Base-by-base conservation (phyloP, 2,888 invertebrate species). In the Macaria liturata region DNA sequence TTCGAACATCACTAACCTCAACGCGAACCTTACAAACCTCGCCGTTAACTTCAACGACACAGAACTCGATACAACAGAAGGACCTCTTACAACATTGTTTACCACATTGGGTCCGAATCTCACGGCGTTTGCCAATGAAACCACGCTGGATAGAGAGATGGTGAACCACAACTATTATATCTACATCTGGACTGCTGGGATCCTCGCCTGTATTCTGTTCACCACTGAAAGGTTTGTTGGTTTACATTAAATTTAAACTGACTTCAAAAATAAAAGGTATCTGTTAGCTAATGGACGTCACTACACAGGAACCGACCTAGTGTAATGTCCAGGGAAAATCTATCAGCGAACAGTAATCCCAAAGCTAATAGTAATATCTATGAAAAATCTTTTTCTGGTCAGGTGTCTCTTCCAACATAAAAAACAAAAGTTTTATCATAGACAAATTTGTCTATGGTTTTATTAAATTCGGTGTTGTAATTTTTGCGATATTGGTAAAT, bases 121-220 rank as follows among this genome's bases (percentile, higher is more conserved):
- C 30, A 83, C 85, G 0, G 73, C 86, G 0, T 81, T 87, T 2
- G 82, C 69, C 3, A 65, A 83, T 49, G 74, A 84, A 1, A 76
- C 71, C 3, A 66, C 65, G 3, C n/a, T 69, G 3, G 73, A 72
- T 5, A 62, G 70, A 37, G 42, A 71, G 66, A 62, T 62, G 44
- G 44, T 86, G 54, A 81, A 86, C 53, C 78, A 89, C 64, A 61
- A 71, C 0, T 86, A 65, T 57, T 91, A 86, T 64, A 93, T 94
- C 69, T 92, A 91, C 64, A 84, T 95, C 58, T 95, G 95, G 85
- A 93, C 93, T 0, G 72, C 81, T 39, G 92, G 93, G 49, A 94
- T 95, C 61, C 44, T 93, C 0, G 87, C 87, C 3, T 93, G 94
- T 49, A 93, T 95, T 37, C 9, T 95, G 4, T 81, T 95, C 43